Percentiles rank a stretch among this genome's conserved stretches.
Evolutionary conservation across 2,888 invertebrate genomes (phyloP).

Genomic region (Apamea epomidion): DNA sequence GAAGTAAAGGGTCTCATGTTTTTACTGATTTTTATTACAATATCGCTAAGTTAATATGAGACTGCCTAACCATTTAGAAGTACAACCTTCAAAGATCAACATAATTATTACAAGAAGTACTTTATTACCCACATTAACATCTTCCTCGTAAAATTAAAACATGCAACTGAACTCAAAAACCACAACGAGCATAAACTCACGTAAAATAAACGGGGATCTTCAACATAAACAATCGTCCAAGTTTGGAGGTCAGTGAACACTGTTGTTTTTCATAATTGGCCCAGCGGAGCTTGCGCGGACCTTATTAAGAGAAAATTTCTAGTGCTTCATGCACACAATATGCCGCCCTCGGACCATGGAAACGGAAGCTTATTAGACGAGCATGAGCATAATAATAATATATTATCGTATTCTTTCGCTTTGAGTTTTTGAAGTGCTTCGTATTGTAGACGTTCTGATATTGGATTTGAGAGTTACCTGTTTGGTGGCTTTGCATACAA

Average conservation of each 20-base stretch:
- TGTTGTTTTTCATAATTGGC: constrained; percentile 81
- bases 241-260: constrained; percentile 47
- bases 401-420: constrained; percentile 58
- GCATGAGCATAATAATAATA: constrained; percentile 48
- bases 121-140: neutral
- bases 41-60: neutral
- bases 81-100: neutral
- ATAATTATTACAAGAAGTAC: neutral
- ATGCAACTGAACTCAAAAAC: constrained; percentile 19
- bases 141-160: constrained; percentile 11
- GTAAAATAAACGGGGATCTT: constrained; percentile 30
- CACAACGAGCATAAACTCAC: constrained; percentile 19
- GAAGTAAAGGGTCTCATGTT: constrained; percentile 4
- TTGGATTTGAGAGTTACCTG: constrained; percentile 50
- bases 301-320: constrained; percentile 78
- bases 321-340: constrained; percentile 71
- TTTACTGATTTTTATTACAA: neutral
- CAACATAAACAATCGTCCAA: constrained; percentile 56
- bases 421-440: constrained; percentile 49
- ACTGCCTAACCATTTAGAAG: neutral
- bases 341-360: constrained; percentile 48
- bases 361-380: constrained; percentile 56
- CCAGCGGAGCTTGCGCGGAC: constrained; percentile 71
- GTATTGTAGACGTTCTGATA: constrained; percentile 41
- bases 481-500: constrained; percentile 30